These are phyloP conservation scores for Channa argus DNA, from an alignment of 2,113 vertebrate species.

Conservation along the genomic window DNA sequence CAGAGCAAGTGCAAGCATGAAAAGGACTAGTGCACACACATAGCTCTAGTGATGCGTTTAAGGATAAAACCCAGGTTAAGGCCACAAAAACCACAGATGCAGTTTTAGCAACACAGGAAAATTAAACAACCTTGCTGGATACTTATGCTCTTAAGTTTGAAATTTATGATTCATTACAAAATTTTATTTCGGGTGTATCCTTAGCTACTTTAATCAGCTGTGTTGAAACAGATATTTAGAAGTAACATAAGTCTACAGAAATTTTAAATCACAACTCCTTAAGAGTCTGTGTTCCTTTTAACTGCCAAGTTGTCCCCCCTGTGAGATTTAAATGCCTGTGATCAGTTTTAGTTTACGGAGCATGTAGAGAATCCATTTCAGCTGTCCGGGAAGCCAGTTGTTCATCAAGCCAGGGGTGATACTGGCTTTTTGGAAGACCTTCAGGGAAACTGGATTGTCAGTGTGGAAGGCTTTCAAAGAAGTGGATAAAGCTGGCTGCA, in stretches of 20 bases:
- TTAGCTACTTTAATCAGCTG: neutral
- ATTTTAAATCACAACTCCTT: constrained; percentile 27
- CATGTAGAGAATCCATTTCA: constrained; percentile 55
- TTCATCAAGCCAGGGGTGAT: constrained; percentile 59
- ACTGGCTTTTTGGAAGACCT: constrained; percentile 44
- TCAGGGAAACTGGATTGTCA: constrained; percentile 21
- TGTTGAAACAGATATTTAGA: constrained; percentile 33
- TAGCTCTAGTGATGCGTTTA: too few relatives aligned
- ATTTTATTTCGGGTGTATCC: neutral
- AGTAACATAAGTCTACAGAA: constrained; percentile 11
- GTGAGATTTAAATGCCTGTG: constrained; percentile 45
- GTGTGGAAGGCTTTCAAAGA: constrained; percentile 56
- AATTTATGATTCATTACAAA: neutral
- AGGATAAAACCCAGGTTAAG: too few relatives aligned
- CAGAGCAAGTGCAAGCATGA: too few relatives aligned
- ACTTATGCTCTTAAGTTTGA: too few relatives aligned
- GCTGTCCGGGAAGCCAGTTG: constrained; percentile 43
- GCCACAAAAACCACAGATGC: too few relatives aligned
- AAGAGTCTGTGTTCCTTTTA: constrained; percentile 39
- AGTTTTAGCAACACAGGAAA: too few relatives aligned
- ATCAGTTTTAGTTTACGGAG: constrained; percentile 53
- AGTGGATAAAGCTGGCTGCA: constrained; percentile 29
- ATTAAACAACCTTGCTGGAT: too few relatives aligned
- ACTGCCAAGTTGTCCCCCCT: constrained; percentile 40
- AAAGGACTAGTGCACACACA: too few relatives aligned